phyloP scores from a whole-genome alignment of 2,797 vertebrate species.

The Acestrorhynchus altus region DNA sequence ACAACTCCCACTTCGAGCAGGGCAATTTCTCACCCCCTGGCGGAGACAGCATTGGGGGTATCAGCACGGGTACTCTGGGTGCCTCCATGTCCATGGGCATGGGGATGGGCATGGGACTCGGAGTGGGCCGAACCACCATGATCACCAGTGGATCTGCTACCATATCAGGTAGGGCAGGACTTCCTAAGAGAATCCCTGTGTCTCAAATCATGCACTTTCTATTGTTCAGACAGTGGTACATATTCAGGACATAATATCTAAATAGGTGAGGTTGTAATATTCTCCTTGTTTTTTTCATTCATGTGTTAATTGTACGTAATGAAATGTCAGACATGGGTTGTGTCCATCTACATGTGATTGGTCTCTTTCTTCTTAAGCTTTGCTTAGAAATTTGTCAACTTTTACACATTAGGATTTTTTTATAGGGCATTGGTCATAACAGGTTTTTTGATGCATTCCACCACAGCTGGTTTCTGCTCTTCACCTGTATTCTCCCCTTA shows the following conservation, averaged over 20 bases:
- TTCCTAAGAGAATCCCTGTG: background rate
- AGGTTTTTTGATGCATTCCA: background rate
- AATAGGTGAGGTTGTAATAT: too few relatives aligned
- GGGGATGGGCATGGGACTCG: slow-evolving; percentile 72
- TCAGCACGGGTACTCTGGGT: slow-evolving; percentile 80
- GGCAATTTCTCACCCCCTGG: slow-evolving; percentile 81
- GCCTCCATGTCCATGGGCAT: slow-evolving; percentile 78
- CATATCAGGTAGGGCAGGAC: slow-evolving; percentile 73
- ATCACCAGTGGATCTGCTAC: slow-evolving; percentile 83
- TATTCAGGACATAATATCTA: too few relatives aligned
- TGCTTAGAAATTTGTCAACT: background rate
- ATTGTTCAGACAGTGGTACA: background rate
- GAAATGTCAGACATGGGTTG: background rate
- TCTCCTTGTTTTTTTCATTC: background rate
- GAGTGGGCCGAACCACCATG: slow-evolving; percentile 76
- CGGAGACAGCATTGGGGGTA: slow-evolving; percentile 92
- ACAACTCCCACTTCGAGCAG: slow-evolving; percentile 93
- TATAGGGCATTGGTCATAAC: background rate
- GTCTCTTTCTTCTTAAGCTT: background rate
- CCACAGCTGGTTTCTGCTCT: background rate
- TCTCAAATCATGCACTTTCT: background rate
- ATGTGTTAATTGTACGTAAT: background rate
- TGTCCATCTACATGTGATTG: background rate
- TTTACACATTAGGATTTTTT: background rate
- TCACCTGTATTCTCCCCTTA: background rate